phyloP scores from a whole-genome alignment of 1,140 invertebrate species.

The Leguminivora glycinivorella region DNA sequence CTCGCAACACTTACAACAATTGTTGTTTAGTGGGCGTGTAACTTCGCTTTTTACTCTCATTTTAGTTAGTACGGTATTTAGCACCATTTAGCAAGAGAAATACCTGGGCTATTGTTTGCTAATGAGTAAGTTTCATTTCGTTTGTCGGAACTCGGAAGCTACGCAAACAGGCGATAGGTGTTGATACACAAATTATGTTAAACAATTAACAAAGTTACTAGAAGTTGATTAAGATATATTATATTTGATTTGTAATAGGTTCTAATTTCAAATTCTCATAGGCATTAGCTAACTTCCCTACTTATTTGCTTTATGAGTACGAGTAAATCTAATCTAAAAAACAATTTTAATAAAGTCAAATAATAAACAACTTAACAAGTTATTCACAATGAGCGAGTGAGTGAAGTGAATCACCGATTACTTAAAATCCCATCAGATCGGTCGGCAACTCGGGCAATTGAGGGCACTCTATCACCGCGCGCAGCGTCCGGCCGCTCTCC shows the following conservation, averaged over 20 bases:
- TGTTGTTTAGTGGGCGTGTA: not conserved
- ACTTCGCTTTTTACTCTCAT: not conserved
- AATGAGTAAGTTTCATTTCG: no score
- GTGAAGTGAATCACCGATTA: constrained; percentile 9
- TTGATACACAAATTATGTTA: no score
- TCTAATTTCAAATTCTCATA: no score
- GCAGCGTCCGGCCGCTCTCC: constrained; percentile 22
- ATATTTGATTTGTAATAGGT: no score
- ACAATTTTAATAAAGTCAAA: not conserved
- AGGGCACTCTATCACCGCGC: constrained; percentile 18
- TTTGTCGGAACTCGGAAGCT: no score
- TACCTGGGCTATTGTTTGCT: not conserved
- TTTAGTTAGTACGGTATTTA: not conserved
- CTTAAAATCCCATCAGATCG: constrained; percentile 14
- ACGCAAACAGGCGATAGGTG: no score
- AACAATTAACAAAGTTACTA: no score
- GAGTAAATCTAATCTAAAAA: not conserved
- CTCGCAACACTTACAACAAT: constrained; percentile 3
- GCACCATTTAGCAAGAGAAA: not conserved
- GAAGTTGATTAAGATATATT: no score
- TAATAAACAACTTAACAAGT: not conserved
- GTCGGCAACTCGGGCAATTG: constrained; percentile 12
- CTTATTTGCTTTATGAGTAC: not conserved
- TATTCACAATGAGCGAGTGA: not conserved
- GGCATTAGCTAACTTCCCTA: no score